Conservation (phyloP, 2,888 invertebrate species). For the Crepidodera aurea region DNA sequence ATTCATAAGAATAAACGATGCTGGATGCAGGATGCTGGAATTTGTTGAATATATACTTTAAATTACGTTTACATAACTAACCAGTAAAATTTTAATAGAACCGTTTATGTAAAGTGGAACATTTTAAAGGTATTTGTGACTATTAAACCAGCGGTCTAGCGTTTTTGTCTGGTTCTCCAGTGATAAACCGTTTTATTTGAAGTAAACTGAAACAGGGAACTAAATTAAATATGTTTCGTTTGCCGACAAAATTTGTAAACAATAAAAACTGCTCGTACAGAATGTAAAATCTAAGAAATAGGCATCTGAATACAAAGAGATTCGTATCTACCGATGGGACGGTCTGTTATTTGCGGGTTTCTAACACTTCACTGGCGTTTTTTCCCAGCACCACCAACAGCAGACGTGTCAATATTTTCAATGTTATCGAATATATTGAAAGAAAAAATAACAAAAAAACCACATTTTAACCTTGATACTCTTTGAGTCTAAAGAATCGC, state of each 20-base stretch:
- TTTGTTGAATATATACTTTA: no score
- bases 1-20: no score
- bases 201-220: not conserved
- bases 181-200: slow-evolving; percentile 4
- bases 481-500: no score
- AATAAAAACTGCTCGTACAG: slow-evolving; percentile 30
- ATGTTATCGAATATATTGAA: not conserved
- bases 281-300: slow-evolving; percentile 43
- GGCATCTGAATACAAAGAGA: slow-evolving; percentile 51
- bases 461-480: not conserved
- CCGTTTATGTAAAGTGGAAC: not conserved
- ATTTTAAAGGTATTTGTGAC: not conserved
- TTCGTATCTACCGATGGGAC: slow-evolving; percentile 40
- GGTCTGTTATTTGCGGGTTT: slow-evolving; percentile 20
- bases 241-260: slow-evolving; percentile 29
- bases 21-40: no score
- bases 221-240: slow-evolving; percentile 11
- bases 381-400: not conserved
- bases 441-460: not conserved
- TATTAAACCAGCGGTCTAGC: not conserved
- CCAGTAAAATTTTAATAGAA: no score
- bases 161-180: not conserved
- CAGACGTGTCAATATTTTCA: slow-evolving; percentile 18
- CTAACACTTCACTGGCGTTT: slow-evolving; percentile 17
- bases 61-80: no score